Evolutionary conservation across 2,113 vertebrate species (phyloP).

Genomic region (Thunnus thynnus): DNA sequence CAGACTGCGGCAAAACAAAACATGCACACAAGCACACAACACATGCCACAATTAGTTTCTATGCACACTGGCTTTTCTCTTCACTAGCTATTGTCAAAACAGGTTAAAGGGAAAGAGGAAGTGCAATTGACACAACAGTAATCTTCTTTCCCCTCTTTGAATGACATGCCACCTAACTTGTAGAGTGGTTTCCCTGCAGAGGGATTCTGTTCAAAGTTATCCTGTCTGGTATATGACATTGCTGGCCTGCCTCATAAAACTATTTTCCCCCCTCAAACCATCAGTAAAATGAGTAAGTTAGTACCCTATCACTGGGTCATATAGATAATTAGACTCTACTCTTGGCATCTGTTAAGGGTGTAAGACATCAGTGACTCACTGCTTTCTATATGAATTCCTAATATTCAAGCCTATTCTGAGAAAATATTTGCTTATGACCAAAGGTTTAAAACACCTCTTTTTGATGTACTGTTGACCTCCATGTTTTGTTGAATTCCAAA

Average conservation of each 20-base stretch:
- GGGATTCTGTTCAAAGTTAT: neutral
- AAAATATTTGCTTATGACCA: neutral
- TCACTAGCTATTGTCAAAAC: conserved; percentile 20
- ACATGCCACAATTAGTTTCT: conserved; percentile 7
- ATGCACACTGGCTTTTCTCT: conserved; percentile 27
- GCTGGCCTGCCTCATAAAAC: neutral
- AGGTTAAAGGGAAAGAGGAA: conserved; percentile 65
- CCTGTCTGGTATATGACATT: neutral
- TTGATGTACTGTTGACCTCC: neutral
- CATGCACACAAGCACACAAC: neutral
- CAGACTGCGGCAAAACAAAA: conserved; percentile 4
- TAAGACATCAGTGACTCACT: neutral
- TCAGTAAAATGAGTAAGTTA: neutral
- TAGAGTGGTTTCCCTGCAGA: neutral
- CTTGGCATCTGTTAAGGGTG: neutral
- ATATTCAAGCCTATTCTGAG: neutral
- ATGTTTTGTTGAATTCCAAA: neutral
- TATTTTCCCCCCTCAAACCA: neutral
- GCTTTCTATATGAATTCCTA: neutral
- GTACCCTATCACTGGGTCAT: neutral
- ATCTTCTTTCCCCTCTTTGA: conserved; percentile 18
- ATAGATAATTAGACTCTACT: neutral
- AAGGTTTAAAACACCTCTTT: neutral
- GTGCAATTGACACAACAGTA: conserved; percentile 41
- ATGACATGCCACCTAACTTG: conserved; percentile 1